Percentiles rank a stretch among this genome's conserved stretches.
Conservation (phyloP, 2,888 invertebrate species). For the Dysmachus trigonus region DNA sequence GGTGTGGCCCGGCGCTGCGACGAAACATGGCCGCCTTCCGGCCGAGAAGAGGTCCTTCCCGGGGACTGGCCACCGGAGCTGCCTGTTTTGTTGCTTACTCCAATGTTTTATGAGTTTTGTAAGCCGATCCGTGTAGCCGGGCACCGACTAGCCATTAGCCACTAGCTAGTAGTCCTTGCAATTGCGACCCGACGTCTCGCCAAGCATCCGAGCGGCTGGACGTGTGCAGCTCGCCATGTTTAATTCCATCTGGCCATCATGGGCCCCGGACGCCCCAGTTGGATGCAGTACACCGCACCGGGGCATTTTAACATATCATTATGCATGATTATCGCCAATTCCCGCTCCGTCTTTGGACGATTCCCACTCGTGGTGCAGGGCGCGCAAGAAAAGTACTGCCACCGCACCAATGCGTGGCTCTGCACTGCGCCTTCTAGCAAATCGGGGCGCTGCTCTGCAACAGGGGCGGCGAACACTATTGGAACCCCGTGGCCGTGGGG, state of each 20-base stretch:
- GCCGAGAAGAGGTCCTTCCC: constrained; percentile 2
- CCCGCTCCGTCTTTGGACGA: background rate
- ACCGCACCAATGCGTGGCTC: constrained; percentile 5
- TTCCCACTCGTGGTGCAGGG: constrained; percentile 21
- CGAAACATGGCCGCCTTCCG: constrained; percentile 16
- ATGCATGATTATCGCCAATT: constrained; percentile 41
- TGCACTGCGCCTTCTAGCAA: background rate
- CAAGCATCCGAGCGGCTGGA: background rate
- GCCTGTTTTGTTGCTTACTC: background rate
- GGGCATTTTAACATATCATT: constrained; percentile 43
- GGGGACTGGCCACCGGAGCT: background rate
- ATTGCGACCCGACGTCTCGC: background rate
- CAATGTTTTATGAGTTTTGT: background rate
- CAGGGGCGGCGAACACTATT: background rate
- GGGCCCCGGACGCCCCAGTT: constrained; percentile 12
- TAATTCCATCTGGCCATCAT: constrained; percentile 31
- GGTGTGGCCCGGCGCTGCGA: background rate
- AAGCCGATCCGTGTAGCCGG: background rate
- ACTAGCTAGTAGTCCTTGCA: background rate
- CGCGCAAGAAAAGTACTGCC: background rate
- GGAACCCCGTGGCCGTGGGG: background rate
- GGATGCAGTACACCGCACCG: background rate
- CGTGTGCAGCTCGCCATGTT: constrained; percentile 37
- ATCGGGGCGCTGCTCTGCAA: background rate
- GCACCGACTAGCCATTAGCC: background rate